These are phyloP conservation scores for Aegithalos caudatus DNA, from an alignment of 2,113 vertebrate species.

Conservation along the genomic window DNA sequence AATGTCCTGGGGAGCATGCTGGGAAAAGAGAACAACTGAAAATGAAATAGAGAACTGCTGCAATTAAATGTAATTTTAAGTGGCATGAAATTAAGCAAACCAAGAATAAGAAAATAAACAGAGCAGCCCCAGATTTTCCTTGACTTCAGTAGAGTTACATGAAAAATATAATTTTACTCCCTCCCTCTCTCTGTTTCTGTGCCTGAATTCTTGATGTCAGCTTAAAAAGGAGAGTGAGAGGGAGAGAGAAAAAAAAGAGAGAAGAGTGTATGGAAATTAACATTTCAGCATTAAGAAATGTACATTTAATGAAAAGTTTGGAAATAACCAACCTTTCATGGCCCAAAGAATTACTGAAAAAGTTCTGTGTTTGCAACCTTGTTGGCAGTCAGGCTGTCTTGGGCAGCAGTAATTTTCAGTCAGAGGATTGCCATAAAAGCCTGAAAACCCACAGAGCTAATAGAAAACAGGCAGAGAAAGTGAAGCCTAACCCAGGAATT, in stretches of 20 bases:
- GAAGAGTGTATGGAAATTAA: conserved; percentile 24
- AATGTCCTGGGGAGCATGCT: not conserved
- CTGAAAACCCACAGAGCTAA: conserved; percentile 81
- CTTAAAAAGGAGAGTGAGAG: conserved; percentile 32
- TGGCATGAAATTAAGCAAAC: conserved; percentile 46
- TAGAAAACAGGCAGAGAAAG: conserved; percentile 84
- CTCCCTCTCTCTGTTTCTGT: not conserved
- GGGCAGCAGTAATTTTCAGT: conserved; percentile 69
- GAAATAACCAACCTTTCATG: conserved; percentile 40
- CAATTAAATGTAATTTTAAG: conserved; percentile 18
- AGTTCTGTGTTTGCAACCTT: conserved; percentile 61
- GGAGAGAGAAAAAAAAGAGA: not conserved
- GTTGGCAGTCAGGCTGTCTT: conserved; percentile 65
- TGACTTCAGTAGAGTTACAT: conserved; percentile 47
- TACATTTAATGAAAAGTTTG: conserved; percentile 57
- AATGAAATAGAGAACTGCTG: conserved; percentile 25
- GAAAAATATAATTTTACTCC: conserved; percentile 42
- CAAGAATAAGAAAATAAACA: conserved; percentile 63
- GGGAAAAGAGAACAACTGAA: not conserved
- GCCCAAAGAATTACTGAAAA: conserved; percentile 43
- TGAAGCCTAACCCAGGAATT: conserved; percentile 80
- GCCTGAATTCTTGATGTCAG: conserved; percentile 61
- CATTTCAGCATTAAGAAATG: conserved; percentile 52
- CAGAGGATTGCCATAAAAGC: conserved; percentile 64
- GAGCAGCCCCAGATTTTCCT: conserved; percentile 1